Base-by-base conservation (phyloP, 1,140 invertebrate genomes). In the Mactra quadrangularis region DNA sequence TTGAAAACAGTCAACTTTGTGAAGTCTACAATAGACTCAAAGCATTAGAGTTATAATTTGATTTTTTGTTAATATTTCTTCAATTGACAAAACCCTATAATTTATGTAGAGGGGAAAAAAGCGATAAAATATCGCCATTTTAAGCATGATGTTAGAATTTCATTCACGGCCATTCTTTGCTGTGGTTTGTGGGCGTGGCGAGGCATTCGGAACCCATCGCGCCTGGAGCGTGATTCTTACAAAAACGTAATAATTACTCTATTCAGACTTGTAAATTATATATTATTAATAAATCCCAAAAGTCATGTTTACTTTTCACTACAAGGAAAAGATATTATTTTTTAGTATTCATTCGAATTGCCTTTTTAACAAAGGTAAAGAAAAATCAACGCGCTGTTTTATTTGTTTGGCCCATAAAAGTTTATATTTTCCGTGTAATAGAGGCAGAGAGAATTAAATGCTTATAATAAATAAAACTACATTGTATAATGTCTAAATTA, bases 221-320 rank as follows among this genome's bases (percentile, higher is more conserved):
- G 70, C 50, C 70, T 25, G 52, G 70, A 72, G 70, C 52, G 70
- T 72, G 70, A 72, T 57, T 72, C 50, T 72, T 72, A 72, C 55
- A 41, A 25, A 52, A 72, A 25, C 29, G 50, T 55, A 55, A 72
- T 72, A 52, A 55, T 72, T 72, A 72, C 41, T 31, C 17, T 35
- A 72, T 72, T 72, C 70, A 72, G n/a, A 19, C n/a, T 47, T 57
- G 47, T 55, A 72, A 72, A 72, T 72, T 72, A 72, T 72, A 68
- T 72, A 72, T 55, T 72, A 29, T 72, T 72, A 41, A 72, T 45
- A 72, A 72, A 33, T 31, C n/a, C 50, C 50, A 47, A 47, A 72
- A 72, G 70, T 72, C 70, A 72, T 72, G 55, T 72, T 31, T 35
- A 13, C 2, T 47, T 72, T 72, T 68, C 38, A 41, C 38, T 41